phyloP scores from a whole-genome alignment of 2,888 invertebrate genomes.

The Pristionchus exspectatus region DNA sequence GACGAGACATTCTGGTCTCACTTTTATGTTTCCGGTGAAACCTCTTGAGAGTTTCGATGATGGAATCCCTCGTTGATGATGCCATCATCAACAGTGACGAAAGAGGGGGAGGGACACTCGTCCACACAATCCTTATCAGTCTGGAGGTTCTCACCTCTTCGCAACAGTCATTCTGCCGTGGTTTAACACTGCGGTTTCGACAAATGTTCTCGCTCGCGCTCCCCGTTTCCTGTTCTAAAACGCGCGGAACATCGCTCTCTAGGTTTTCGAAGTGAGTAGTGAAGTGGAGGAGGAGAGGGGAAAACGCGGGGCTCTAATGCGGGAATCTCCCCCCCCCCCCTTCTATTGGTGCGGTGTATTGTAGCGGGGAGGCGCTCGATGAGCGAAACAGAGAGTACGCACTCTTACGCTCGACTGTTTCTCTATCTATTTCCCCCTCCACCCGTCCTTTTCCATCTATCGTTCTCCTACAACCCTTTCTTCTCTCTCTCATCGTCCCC shows the following conservation, averaged over 20 bases:
- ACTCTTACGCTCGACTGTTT: neutral
- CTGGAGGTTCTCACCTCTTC: neutral
- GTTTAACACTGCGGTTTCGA: neutral
- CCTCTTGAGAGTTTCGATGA: neutral
- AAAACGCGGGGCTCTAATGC: constrained; percentile 6
- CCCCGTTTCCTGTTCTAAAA: neutral
- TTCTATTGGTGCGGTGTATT: neutral
- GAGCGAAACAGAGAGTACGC: constrained; percentile 5
- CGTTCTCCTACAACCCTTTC: constrained; percentile 3
- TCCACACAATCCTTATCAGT: constrained; percentile 20
- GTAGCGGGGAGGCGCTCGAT: constrained; percentile 1
- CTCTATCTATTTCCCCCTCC: constrained; percentile 9
- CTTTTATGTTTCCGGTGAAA: neutral
- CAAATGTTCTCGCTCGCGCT: neutral
- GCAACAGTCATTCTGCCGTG: neutral
- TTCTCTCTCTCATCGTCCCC: neutral
- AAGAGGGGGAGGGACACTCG: neutral
- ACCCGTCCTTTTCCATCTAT: constrained; percentile 27
- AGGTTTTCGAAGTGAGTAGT: neutral
- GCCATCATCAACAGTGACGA: neutral
- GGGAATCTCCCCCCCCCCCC: constrained; percentile 13
- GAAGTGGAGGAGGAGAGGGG: neutral
- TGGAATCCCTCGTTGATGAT: neutral
- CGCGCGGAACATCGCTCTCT: neutral
- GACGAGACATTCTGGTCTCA: neutral